Base-by-base conservation (phyloP, 2,113 vertebrate genomes). In the Thymallus thymallus region DNA sequence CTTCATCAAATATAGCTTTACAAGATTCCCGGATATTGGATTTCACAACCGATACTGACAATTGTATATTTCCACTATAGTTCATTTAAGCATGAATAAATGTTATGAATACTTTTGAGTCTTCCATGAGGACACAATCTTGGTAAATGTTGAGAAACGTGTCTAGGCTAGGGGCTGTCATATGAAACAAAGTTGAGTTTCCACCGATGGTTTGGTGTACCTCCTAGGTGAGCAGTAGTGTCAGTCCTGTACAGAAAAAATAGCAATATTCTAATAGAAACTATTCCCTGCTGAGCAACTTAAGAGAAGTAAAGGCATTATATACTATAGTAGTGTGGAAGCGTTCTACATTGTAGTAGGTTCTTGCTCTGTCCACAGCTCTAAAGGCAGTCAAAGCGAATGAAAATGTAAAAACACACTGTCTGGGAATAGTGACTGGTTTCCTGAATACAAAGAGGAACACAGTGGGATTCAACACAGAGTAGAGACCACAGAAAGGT, bases 1-100 rank as follows among this genome's bases (percentile, higher is more conserved):
- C 80, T 86, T 86, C 65, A 86, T 82, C 72, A 77, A 86, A 89
- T 71, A 88, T 72, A 72, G 82, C 81, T 88, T 68, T 83, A 77
- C 76, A 69, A 80, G 74, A 60, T 72, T 75, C 72, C 51, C 72
- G 64, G 30, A 73, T 80, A 68, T 80, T 72, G 75, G 81, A 86
- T 79, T 74, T 76, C 76, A 76, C 29, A 26, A 73, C 76, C 56
- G 84, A 87, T 77, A 73, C 23, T 24, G 64, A 77, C 80, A 73
- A 70, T 51, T 77, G 24, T 64, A 63, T 72, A 79, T 73, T 76
- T 76, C 1, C 56, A 55, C 86, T 41, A 41, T 41, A 41, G 35
- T 81, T 77, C 29, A 72, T 82, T 82, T 76, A 6, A 65, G 78
- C 65, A 66, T 58, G 58, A 76, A 81, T 73, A 73, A 30, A 14